Base-by-base conservation (phyloP, 1,140 invertebrate genomes). In the Dryas iulia region DNA sequence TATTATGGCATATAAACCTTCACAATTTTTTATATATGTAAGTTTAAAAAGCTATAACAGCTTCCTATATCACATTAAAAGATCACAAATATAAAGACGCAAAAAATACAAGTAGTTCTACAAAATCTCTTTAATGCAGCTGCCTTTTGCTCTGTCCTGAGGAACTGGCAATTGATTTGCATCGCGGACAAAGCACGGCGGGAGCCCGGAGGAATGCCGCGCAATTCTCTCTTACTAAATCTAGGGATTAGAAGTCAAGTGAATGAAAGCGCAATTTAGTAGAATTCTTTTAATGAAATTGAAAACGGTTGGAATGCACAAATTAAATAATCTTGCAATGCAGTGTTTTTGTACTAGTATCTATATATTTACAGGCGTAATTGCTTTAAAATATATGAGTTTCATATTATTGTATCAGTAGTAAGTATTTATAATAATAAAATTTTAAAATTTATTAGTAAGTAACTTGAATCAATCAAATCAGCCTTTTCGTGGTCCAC, bases 191-290 rank as follows among this genome's bases (percentile, higher is more conserved):
- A 60, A 60, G 59, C 59, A 60, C 59, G 33, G 7, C 59, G 59
- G 59, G 59, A 39, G 33, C 59, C 31, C 33, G 23, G 25, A 62
- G 24, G 67, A 28, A 47, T 47, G 33, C 30, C 61, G 53, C 60
- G 60, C 60, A 62, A 62, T 62, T 62, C 59, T 61, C 60, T 53
- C 18, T 14, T 14, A 62, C 60, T 62, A 62, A 52, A 53, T 62
- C 60, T 12, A 62, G 25, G 60, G 47, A 62, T 62, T 62, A 62
- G 60, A 62, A 62, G 60, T 62, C 60, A 62, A 62, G 60, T 53
- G 60, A 62, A 62, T 62, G 39, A 62, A 28, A 18, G 33, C 33
- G 23, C 59, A 26, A 39, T 60, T 60, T 60, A 47, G 39, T 47
- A 60, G 59, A 60, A 60, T 47, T 60, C 39, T 25, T 60, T 60